Evolutionary conservation across 2,797 vertebrate genomes (phyloP), one percentile per base, ranked within the genome.

Genomic region (Ibycter americanus): DNA sequence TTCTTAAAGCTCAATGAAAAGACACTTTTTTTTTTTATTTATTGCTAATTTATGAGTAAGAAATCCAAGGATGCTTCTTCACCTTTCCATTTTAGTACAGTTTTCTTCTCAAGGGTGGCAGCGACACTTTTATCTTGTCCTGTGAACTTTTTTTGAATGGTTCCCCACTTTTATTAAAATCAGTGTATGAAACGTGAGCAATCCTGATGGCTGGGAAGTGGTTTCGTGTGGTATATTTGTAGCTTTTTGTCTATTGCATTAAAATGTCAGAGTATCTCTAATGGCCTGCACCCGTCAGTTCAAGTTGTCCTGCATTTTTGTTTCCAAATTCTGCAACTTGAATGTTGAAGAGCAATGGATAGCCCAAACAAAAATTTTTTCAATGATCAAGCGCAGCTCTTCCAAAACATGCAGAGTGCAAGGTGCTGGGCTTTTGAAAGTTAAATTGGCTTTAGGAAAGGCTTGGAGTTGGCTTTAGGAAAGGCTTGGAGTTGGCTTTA

Each of bases 121-220:
- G 23, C 21, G 12, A 4, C 12, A 0, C 55, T 42, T 65, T 1
- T 6, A 1, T 22, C 25, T 38, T 27, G 5, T 11, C 32, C 49
- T 12, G 9, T 26, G 44, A 44, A 8, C 9, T 11, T 9, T 19
- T 72, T 54, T 26, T 6, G 9, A 36, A 12, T 4, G 5, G 2
- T 29, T 70, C 21, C 51, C 46, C 25, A 0, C 29, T 32, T 8
- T 0, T 8, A 2, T 18, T 54, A 34, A 58, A 58, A 19, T 5
- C 15, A 6, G 29, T 9, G 1, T 9, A 3, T 32, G 6, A 26
- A 76, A 12, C 1, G 0, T 7, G 56, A 42, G 42, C 3, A 0
- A 11, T 63, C 8, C 7, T 3, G 12, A 5, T 5, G 49, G 5
- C 1, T 34, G 47, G 8, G 21, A 7, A 25, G 12, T 4, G 3